Conservation (phyloP, 2,113 vertebrate species). For the Aplodontia rufa region DNA sequence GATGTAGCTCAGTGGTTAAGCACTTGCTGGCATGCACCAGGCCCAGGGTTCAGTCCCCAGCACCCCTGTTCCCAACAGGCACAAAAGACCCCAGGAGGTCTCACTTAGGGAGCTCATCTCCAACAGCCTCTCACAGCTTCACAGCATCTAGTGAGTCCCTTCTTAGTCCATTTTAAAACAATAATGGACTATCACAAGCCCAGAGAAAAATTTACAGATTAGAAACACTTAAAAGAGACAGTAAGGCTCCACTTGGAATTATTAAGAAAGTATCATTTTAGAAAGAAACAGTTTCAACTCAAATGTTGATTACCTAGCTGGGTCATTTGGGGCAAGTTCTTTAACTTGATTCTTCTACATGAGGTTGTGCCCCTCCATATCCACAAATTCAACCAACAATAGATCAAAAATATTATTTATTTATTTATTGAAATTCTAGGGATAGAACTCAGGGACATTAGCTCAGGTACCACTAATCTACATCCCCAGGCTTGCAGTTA, state of each 20-base stretch:
- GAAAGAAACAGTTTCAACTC: not conserved
- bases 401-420: not conserved
- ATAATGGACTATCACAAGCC: not conserved
- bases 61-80: no score
- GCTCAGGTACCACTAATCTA: not conserved
- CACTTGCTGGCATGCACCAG: not conserved
- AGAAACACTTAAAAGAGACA: not conserved
- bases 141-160: not conserved
- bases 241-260: not conserved
- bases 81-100: not conserved
- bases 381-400: not conserved
- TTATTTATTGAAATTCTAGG: not conserved
- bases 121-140: not conserved
- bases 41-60: not conserved
- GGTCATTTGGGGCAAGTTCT: not conserved
- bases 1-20: not conserved
- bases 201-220: not conserved
- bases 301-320: not conserved
- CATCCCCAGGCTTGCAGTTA: no score
- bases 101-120: not conserved
- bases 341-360: not conserved
- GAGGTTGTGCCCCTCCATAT: not conserved
- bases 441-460: not conserved
- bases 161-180: not conserved
- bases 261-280: not conserved